These are phyloP conservation scores for Mirza zaza DNA, from an alignment of 2,113 vertebrate genomes.

Conservation along the genomic window DNA sequence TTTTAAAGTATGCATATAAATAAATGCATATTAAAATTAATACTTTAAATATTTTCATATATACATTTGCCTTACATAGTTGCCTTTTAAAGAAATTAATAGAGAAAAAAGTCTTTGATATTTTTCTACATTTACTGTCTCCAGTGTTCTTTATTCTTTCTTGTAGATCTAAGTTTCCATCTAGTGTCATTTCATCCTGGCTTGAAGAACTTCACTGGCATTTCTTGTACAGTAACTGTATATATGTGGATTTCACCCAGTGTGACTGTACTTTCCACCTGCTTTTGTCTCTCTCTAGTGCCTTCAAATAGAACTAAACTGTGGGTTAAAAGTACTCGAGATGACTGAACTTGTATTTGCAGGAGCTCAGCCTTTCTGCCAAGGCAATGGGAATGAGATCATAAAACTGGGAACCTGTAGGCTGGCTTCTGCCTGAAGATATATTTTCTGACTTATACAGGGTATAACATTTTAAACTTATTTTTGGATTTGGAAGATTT, in stretches of 20 bases:
- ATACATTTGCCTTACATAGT: not conserved
- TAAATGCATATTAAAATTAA: not conserved
- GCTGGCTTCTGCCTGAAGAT: not conserved
- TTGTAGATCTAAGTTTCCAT: not conserved
- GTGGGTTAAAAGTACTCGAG: not conserved
- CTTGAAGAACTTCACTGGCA: not conserved
- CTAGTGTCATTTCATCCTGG: not conserved
- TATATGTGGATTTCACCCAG: not conserved
- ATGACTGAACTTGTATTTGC: not conserved
- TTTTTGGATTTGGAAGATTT: slow-evolving; percentile 1
- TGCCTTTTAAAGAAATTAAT: not conserved
- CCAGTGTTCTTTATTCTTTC: not conserved
- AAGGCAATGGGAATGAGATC: not conserved
- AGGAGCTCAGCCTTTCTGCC: not conserved
- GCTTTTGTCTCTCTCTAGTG: not conserved
- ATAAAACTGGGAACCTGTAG: not conserved
- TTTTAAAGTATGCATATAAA: not conserved
- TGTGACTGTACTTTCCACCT: not conserved
- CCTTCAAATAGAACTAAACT: not conserved
- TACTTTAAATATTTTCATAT: not conserved
- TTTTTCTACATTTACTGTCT: not conserved
- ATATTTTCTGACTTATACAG: not conserved
- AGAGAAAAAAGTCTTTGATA: not conserved
- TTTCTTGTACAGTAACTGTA: not conserved
- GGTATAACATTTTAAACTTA: not conserved